Conservation (phyloP, 1,140 invertebrate genomes). For the Vollenhovia emeryi region DNA sequence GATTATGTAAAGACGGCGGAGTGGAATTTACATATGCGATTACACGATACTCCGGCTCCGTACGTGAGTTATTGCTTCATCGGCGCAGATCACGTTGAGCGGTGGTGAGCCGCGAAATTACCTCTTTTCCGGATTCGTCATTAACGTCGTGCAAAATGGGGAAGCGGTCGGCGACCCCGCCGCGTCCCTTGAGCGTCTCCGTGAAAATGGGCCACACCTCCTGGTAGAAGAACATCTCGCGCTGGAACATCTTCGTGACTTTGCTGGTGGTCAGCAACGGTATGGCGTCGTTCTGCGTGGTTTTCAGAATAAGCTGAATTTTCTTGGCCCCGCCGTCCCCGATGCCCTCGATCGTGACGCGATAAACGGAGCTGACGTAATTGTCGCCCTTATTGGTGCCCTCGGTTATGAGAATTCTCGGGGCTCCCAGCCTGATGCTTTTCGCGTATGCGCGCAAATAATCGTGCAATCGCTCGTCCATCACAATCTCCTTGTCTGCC, state of each 20-base stretch:
- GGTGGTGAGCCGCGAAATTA: conserved; percentile 35
- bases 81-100: background rate
- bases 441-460: conserved; percentile 4
- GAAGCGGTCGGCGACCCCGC: conserved; percentile 3
- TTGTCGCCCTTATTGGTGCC: conserved; percentile 68
- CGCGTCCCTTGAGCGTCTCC: conserved; percentile 22
- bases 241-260: conserved; percentile 57
- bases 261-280: background rate
- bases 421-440: background rate
- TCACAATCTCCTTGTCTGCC: background rate
- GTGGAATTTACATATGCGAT: conserved; percentile 13
- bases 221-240: conserved; percentile 68
- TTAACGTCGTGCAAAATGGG: conserved; percentile 45
- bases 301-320: conserved; percentile 62
- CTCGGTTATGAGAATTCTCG: conserved; percentile 54
- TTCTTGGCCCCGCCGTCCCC: conserved; percentile 48
- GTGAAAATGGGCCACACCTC: conserved; percentile 57
- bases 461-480: background rate
- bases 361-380: conserved; percentile 65
- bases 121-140: conserved; percentile 55
- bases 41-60: background rate
- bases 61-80: background rate
- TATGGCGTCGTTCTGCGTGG: conserved; percentile 12
- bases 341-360: conserved; percentile 56
- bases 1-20: conserved; percentile 1